phyloP scores from a whole-genome alignment of 2,797 vertebrate species.

The Parotocinclus haroldoi region DNA sequence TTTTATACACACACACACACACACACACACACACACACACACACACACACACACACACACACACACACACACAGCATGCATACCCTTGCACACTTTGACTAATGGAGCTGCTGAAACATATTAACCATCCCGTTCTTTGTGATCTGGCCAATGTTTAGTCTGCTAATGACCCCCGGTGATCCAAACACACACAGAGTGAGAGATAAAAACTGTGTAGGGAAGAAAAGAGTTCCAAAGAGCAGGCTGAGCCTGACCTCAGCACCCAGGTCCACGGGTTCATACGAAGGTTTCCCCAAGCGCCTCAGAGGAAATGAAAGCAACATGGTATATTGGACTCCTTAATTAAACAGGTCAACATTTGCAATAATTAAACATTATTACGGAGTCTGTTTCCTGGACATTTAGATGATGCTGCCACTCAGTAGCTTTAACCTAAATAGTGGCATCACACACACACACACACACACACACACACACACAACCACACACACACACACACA shows the following conservation, averaged over 20 bases:
- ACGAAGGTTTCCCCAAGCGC: background rate
- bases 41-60: constrained; percentile 27
- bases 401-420: background rate
- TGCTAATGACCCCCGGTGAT: constrained; percentile 65
- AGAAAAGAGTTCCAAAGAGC: background rate
- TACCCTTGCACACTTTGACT: constrained; percentile 54
- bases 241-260: constrained; percentile 25
- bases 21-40: too few species aligned
- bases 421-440: constrained; percentile 7
- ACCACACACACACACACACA: constrained; percentile 17
- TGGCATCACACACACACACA: background rate
- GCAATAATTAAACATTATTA: constrained; percentile 28
- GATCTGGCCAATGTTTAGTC: constrained; percentile 73
- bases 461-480: constrained; percentile 17
- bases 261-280: constrained; percentile 28
- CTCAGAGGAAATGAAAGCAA: constrained; percentile 32
- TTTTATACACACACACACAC: too few species aligned
- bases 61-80: constrained; percentile 34
- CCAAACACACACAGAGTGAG: constrained; percentile 35
- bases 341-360: constrained; percentile 14
- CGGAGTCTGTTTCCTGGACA: constrained; percentile 2
- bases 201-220: constrained; percentile 25
- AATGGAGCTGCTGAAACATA: constrained; percentile 77
- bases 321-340: constrained; percentile 29
- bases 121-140: constrained; percentile 74